Evolutionary conservation across 2,113 vertebrate species (phyloP).

Genomic region (Lasiurus borealis): DNA sequence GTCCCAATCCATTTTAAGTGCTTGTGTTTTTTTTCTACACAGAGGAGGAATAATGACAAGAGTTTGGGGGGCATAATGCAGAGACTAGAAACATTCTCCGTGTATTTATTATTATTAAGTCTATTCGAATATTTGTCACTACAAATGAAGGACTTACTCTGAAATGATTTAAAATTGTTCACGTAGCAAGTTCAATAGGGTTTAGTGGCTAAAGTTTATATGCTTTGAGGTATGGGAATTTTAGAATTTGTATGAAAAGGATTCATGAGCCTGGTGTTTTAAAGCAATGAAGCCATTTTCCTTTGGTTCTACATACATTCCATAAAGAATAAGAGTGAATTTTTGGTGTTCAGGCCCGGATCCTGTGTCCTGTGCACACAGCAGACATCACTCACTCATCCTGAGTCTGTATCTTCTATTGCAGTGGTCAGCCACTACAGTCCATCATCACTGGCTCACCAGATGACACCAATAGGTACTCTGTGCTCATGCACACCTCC

Average conservation of each 20-base stretch:
- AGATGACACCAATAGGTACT: background rate
- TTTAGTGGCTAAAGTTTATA: background rate
- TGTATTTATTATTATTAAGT: conserved; percentile 44
- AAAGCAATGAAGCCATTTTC: conserved; percentile 46
- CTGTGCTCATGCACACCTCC: background rate
- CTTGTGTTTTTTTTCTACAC: background rate
- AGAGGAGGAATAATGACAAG: background rate
- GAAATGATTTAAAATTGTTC: conserved; percentile 27
- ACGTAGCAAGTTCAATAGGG: background rate
- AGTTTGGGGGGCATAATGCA: background rate
- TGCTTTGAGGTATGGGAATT: background rate
- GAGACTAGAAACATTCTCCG: background rate
- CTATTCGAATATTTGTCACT: background rate
- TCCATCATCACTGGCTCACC: background rate
- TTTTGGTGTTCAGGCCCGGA: background rate
- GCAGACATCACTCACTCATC: background rate
- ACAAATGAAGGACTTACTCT: conserved; percentile 8
- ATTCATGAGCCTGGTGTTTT: background rate
- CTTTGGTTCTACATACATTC: background rate
- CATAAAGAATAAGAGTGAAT: background rate
- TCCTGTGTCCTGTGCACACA: rapidly evolving
- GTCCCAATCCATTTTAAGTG: background rate
- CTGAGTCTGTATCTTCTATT: background rate
- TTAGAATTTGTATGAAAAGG: conserved; percentile 36
- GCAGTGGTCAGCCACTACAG: rapidly evolving